Conservation (phyloP, 2,888 invertebrate species). For the Tromatobia lineatoria region DNA sequence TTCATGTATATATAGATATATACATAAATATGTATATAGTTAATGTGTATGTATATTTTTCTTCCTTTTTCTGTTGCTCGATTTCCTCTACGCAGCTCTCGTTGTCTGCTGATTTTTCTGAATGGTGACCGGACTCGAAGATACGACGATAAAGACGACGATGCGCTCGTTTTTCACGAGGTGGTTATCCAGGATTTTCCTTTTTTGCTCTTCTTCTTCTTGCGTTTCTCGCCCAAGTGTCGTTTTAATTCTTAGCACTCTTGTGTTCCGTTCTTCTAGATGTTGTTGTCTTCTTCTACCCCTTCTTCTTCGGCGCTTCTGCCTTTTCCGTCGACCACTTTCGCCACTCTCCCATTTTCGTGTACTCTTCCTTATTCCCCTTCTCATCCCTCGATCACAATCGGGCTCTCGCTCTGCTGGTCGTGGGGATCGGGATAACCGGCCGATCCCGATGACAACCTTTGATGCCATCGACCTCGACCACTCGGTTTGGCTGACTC, state of each 20-base stretch:
- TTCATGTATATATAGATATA: too few relatives aligned
- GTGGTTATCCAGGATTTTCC: constrained; percentile 24
- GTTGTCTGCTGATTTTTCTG: constrained; percentile 1
- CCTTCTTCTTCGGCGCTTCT: constrained; percentile 64
- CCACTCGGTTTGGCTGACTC: constrained; percentile 86
- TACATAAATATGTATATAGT: constrained; percentile 13
- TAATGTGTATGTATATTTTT: constrained; percentile 41
- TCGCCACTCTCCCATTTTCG: constrained; percentile 43
- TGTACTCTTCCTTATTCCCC: constrained; percentile 53
- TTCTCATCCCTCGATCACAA: constrained; percentile 34
- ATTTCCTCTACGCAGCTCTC: constrained; percentile 2
- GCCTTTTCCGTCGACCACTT: constrained; percentile 66
- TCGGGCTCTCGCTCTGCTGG: constrained; percentile 64
- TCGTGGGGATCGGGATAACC: constrained; percentile 75
- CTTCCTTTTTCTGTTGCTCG: constrained; percentile 10
- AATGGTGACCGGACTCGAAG: constrained; percentile 44
- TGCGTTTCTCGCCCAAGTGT: constrained; percentile 40
- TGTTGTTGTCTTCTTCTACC: constrained; percentile 39
- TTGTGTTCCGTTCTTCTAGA: constrained; percentile 35
- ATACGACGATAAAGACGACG: constrained; percentile 49
- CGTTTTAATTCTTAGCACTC: constrained; percentile 37
- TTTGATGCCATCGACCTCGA: constrained; percentile 75
- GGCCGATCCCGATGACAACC: constrained; percentile 75
- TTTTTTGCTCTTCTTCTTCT: constrained; percentile 43
- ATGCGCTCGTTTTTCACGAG: background rate